These are phyloP conservation scores for Marmota flaviventris DNA, from an alignment of 2,113 vertebrate genomes.

Conservation along the genomic window DNA sequence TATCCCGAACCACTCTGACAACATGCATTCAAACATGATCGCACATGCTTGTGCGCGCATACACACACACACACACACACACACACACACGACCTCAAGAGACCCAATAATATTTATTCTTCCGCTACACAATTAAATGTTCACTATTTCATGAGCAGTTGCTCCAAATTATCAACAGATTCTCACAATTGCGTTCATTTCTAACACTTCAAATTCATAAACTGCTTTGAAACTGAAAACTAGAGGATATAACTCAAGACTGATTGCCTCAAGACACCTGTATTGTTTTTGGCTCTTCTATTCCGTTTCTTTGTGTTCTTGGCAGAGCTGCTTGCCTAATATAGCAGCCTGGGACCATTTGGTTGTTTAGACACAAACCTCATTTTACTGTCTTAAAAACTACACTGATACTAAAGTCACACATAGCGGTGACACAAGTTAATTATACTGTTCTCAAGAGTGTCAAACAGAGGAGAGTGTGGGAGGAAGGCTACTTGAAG, in stretches of 20 bases:
- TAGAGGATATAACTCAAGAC: neutral
- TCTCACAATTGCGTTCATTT: neutral
- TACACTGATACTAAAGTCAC: slow-evolving; percentile 49
- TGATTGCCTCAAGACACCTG: slow-evolving; percentile 22
- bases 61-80: neutral
- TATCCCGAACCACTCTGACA: neutral
- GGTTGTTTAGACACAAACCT: slow-evolving; percentile 26
- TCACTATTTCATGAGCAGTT: neutral
- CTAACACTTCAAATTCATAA: neutral
- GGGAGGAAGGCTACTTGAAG: slow-evolving; percentile 61
- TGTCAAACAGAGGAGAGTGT: slow-evolving; percentile 25
- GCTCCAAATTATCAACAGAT: neutral
- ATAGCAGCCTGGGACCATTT: slow-evolving; percentile 5
- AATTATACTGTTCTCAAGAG: slow-evolving; percentile 13
- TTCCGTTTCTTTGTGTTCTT: slow-evolving; percentile 15
- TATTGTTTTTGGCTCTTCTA: neutral
- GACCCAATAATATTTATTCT: neutral
- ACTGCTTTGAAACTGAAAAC: accelerated
- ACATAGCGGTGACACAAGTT: neutral
- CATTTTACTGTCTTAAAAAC: slow-evolving; percentile 63
- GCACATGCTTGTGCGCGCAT: neutral
- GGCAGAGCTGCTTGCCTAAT: neutral
- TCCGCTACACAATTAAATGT: neutral
- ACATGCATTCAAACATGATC: neutral
- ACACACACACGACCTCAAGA: neutral